Evolutionary conservation across 1,140 invertebrate species (phyloP).

Genomic region (Procambarus virginalis): DNA sequence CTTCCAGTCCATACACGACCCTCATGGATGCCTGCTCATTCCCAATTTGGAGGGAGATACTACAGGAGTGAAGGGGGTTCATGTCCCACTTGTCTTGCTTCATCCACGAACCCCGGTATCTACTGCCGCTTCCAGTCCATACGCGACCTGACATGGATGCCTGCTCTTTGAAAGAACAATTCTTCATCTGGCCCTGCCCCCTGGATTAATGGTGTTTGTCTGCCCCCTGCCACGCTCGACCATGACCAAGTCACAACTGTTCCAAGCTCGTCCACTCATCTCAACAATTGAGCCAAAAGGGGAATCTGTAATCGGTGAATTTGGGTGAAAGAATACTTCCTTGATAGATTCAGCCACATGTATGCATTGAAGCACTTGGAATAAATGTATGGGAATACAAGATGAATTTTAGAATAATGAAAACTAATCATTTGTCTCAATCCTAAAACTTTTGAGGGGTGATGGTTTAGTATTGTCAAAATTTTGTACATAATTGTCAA

Average conservation of each 20-base stretch:
- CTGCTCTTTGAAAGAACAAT: not conserved
- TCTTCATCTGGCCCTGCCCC: constrained; percentile 4
- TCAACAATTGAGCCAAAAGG: constrained; percentile 7
- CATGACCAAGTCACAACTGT: not conserved
- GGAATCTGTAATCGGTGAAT: constrained; percentile 7
- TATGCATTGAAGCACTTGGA: too few species aligned
- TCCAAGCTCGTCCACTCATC: not conserved
- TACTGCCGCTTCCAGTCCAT: not conserved
- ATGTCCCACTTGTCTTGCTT: not conserved
- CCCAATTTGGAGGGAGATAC: too few species aligned
- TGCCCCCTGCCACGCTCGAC: not conserved
- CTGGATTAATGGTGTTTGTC: not conserved
- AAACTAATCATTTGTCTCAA: too few species aligned
- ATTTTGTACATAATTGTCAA: too few species aligned
- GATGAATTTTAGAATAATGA: too few species aligned
- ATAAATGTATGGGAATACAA: too few species aligned
- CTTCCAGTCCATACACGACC: not conserved
- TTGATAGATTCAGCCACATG: not conserved
- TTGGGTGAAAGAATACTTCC: not conserved
- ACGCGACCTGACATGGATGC: not conserved
- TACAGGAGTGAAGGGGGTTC: not conserved
- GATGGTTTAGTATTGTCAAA: too few species aligned
- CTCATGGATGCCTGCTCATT: too few species aligned
- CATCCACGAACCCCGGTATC: not conserved
- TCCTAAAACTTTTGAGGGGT: too few species aligned